phyloP scores from a whole-genome alignment of 2,888 invertebrate species.

The Drosophila formosana region DNA sequence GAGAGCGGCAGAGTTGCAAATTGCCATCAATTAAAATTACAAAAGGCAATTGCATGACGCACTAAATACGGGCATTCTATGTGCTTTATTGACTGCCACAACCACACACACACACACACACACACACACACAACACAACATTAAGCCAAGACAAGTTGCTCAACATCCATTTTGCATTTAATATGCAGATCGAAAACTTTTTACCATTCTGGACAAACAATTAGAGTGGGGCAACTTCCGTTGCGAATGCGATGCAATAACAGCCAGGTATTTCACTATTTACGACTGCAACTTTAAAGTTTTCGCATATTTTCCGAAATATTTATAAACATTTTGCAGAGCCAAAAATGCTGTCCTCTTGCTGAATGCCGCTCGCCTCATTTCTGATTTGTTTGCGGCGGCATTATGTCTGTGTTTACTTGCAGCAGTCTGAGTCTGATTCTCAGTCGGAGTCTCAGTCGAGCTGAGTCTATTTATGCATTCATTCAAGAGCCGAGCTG shows the following conservation, averaged over 20 bases:
- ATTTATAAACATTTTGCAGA: slow-evolving; percentile 52
- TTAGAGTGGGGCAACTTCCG: too few relatives aligned
- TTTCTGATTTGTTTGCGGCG: slow-evolving; percentile 20
- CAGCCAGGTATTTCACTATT: slow-evolving; percentile 34
- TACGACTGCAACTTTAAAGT: slow-evolving; percentile 40
- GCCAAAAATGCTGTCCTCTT: slow-evolving; percentile 24
- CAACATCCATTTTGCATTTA: slow-evolving; percentile 34
- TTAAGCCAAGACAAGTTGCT: slow-evolving; percentile 10
- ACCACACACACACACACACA: not conserved
- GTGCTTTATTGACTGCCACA: slow-evolving; percentile 15
- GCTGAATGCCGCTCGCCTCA: slow-evolving; percentile 9
- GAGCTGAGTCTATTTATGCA: not conserved
- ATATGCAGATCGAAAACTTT: slow-evolving; percentile 34
- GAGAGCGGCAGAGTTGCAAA: slow-evolving; percentile 42
- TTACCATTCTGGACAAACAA: too few relatives aligned
- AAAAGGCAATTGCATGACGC: slow-evolving; percentile 50
- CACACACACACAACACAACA: not conserved
- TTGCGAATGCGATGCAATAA: slow-evolving; percentile 34
- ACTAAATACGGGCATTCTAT: slow-evolving; percentile 31
- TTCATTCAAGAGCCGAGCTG: slow-evolving; percentile 6
- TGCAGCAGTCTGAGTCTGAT: not conserved
- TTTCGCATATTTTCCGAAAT: slow-evolving; percentile 58
- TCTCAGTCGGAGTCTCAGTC: too few relatives aligned
- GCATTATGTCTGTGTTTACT: slow-evolving; percentile 34
- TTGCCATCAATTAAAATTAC: slow-evolving; percentile 76